Evolutionary conservation across 1,140 invertebrate genomes (phyloP).

Genomic region (Saccostrea glomerata): DNA sequence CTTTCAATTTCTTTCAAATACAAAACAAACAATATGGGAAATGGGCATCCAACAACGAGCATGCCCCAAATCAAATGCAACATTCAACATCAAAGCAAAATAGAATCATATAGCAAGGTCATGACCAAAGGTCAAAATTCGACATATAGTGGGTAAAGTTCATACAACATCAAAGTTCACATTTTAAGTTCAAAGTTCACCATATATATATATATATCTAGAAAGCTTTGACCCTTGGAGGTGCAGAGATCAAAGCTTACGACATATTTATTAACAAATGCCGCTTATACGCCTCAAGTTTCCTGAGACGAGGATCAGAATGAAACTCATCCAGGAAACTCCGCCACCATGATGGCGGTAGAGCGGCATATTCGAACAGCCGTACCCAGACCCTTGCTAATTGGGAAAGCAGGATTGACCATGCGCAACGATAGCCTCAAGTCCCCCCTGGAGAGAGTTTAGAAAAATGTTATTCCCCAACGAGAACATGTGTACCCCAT

Average conservation of each 20-base stretch:
- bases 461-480: constrained; percentile 17
- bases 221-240: neutral
- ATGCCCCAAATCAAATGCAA: neutral
- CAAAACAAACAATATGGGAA: no score
- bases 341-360: neutral
- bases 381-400: neutral
- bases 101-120: neutral
- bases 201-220: neutral
- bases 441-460: constrained; percentile 3
- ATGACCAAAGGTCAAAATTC: neutral
- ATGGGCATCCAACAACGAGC: no score
- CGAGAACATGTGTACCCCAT: constrained; percentile 12
- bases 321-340: neutral
- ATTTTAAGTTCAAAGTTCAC: neutral
- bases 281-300: neutral
- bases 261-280: neutral
- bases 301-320: neutral
- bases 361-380: neutral
- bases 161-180: no score
- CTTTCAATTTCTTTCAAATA: no score
- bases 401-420: neutral
- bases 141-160: neutral
- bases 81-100: neutral
- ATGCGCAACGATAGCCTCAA: neutral
- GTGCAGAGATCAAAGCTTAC: neutral